phyloP scores from a whole-genome alignment of 2,113 vertebrate genomes.

The Microtus ochrogaster region DNA sequence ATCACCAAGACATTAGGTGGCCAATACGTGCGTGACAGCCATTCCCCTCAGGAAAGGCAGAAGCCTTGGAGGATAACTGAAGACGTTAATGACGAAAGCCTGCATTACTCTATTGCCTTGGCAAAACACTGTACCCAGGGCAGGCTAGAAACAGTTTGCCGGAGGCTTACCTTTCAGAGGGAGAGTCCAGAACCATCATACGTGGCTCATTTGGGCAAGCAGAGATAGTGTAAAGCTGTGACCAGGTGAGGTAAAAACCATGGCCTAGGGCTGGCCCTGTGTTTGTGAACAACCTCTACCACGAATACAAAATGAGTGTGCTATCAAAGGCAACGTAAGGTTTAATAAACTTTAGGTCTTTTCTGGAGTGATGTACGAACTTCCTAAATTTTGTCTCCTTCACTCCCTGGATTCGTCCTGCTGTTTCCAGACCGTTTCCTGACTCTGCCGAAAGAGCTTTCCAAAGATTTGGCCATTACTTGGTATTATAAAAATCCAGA shows the following conservation, averaged over 20 bases:
- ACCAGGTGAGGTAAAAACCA: neutral
- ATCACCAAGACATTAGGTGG: too few relatives aligned
- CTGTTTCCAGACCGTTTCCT: neutral
- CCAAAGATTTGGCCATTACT: accelerated
- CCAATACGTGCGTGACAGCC: too few relatives aligned
- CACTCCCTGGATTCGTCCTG: neutral
- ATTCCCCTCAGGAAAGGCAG: too few relatives aligned
- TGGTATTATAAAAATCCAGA: accelerated
- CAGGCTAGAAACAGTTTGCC: too few relatives aligned
- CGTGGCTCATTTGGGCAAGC: neutral
- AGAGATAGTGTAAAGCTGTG: too few relatives aligned
- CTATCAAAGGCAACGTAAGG: neutral
- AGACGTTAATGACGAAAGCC: too few relatives aligned
- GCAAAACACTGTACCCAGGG: neutral
- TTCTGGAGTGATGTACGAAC: neutral
- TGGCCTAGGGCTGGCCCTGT: neutral
- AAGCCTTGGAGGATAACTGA: too few relatives aligned
- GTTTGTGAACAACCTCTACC: neutral
- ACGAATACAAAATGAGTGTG: neutral
- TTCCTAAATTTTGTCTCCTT: neutral
- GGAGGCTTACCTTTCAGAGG: too few relatives aligned
- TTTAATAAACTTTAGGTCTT: neutral
- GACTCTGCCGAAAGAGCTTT: accelerated
- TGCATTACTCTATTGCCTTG: neutral
- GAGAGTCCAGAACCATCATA: too few relatives aligned